Evolutionary conservation across 1,140 invertebrate genomes (phyloP), one percentile per base, ranked within the genome.

Genomic region (Drosophila mayri): DNA sequence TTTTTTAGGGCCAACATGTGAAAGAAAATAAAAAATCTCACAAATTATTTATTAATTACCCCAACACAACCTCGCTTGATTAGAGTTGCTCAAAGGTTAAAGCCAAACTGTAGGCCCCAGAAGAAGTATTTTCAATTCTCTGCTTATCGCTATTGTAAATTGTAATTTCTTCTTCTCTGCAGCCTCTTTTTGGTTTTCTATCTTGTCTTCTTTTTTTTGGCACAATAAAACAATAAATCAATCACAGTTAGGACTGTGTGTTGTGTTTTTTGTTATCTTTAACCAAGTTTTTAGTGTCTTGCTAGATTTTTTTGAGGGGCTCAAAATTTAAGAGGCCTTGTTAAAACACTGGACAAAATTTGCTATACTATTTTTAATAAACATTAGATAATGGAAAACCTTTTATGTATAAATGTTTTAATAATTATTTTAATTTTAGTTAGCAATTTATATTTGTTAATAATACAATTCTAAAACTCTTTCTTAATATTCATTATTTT

Each of bases 31-130:
- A 77, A 72, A 72, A 62, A 60, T 44, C 76, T 81, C 80, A 84
- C 76, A 88, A 87, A 87, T 88, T 88, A 87, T 84, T 88, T 88
- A 88, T 87, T 87, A 87, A 87, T 88, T 88, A 81, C 80, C 72
- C 54, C 58, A 10, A 38, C 40, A 22, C 40, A 59, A 35, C 38
- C 35, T 54, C 12, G 28, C 18, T 41, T 46, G 49, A 22, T 44
- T 46, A 20, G 40, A 67, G 30, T 16, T 65, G n/a, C 35, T 37
- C 50, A 58, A 58, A 47, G 58, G 61, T 22, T 59, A 18, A 49
- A 49, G 40, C 30, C 40, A 11, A 35, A 43, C 38, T 63, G 20
- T 81, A 25, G 70, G 25, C 40, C 61, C 35, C 52, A 54, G 12
- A 22, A 46, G 32, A 41, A 47, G 41, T 30, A 37, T 71, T 41